phyloP scores from a whole-genome alignment of 2,797 vertebrate species.

The Pseudocheirus occidentalis region DNA sequence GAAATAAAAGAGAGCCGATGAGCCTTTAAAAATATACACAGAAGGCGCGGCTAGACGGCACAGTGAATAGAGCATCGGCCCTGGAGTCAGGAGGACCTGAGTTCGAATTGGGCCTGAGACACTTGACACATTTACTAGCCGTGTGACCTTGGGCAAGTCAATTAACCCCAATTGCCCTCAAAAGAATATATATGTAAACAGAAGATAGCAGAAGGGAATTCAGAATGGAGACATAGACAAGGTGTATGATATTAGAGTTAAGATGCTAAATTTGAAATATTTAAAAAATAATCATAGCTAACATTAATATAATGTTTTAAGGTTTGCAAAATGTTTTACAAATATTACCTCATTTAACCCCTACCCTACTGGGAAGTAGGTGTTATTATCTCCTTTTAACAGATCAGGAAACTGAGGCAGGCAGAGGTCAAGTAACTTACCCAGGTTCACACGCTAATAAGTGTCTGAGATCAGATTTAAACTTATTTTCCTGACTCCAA shows the following conservation, averaged over 20 bases:
- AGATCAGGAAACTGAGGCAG: not conserved
- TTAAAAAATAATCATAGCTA: not conserved
- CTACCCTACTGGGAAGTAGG: not conserved
- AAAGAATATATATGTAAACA: too few species aligned
- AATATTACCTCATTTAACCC: not conserved
- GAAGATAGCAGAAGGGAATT: not conserved
- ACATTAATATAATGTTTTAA: not conserved
- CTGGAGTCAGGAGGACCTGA: too few species aligned
- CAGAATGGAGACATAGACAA: not conserved
- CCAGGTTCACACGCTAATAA: not conserved
- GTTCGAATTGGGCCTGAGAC: too few species aligned
- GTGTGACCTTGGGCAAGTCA: too few species aligned
- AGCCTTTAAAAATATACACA: too few species aligned
- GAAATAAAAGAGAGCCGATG: not conserved
- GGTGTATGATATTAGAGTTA: not conserved
- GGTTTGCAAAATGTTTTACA: not conserved
- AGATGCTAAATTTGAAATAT: not conserved
- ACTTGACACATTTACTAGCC: too few species aligned
- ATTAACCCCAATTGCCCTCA: too few species aligned
- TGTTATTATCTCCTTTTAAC: not conserved
- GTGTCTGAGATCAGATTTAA: not conserved
- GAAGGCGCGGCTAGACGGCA: too few species aligned
- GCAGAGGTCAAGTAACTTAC: not conserved
- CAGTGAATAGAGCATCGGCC: too few species aligned
- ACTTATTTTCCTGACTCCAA: not conserved